These are phyloP conservation scores for Brachionus koreanus DNA, from an alignment of 1,140 invertebrate species.

Conservation along the genomic window DNA sequence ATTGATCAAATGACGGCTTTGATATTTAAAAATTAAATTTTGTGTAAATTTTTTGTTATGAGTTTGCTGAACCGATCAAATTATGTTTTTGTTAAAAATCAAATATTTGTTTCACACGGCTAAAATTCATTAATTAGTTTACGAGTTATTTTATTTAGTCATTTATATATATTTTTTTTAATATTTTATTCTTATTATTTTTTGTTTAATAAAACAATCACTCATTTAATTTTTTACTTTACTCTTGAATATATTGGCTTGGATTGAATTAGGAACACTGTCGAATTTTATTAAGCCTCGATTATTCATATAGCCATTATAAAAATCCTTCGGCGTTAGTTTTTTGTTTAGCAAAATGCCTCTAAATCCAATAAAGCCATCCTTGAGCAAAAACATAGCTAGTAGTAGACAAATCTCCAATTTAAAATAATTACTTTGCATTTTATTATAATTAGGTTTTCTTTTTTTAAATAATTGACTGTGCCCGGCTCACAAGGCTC, in stretches of 20 bases:
- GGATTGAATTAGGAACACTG: neutral
- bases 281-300: conserved; percentile 32
- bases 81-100: neutral
- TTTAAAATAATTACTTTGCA: conserved; percentile 36
- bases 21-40: neutral
- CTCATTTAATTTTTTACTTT: neutral
- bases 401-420: neutral
- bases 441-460: conserved; percentile 26
- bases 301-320: conserved; percentile 43
- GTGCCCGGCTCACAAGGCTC: neutral
- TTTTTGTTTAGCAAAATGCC: neutral
- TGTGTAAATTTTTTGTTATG: neutral
- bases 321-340: conserved; percentile 17
- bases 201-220: neutral
- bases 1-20: neutral
- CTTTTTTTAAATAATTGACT: conserved; percentile 25
- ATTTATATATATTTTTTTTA: neutral
- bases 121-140: neutral
- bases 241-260: neutral
- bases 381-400: neutral
- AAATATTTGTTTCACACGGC: neutral
- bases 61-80: conserved; percentile 1
- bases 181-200: neutral
- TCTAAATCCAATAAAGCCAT: conserved; percentile 31
- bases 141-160: neutral